Conservation (phyloP, 2,888 invertebrate species). For the Ochropacha duplaris region DNA sequence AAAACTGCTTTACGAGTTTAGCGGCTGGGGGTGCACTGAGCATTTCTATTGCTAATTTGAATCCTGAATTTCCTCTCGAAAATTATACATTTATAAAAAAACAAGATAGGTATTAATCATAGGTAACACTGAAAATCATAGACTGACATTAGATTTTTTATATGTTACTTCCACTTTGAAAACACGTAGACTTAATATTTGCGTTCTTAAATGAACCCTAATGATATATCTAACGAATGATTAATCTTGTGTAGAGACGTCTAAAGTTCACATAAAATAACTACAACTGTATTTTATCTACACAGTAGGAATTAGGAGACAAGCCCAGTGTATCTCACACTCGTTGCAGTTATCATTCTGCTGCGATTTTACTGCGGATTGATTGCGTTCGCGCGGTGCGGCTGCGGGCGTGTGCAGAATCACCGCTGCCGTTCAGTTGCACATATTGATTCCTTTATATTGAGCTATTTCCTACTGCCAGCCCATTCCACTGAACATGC, state of each 20-base stretch:
- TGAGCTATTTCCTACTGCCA: not conserved
- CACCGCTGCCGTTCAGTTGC: constrained; percentile 12
- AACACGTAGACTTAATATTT: no score
- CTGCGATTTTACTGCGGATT: constrained; percentile 64
- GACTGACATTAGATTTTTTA: no score
- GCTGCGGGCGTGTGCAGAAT: constrained; percentile 2
- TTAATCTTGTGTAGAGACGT: no score
- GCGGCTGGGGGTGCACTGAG: constrained; percentile 33
- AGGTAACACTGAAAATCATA: no score
- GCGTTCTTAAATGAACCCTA: no score
- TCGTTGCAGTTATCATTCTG: constrained; percentile 48
- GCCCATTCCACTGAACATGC: not conserved
- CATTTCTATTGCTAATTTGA: not conserved
- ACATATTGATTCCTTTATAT: constrained; percentile 50
- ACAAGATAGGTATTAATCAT: no score
- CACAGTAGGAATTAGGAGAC: not conserved
- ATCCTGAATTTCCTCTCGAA: no score
- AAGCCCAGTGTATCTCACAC: constrained; percentile 30
- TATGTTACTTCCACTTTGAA: no score
- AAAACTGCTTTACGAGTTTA: constrained; percentile 51
- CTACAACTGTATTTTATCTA: not conserved
- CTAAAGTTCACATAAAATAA: not conserved
- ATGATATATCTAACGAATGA: no score
- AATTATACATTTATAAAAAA: no score
- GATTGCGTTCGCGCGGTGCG: constrained; percentile 52